Evolutionary conservation across 2,888 invertebrate genomes (phyloP).

Genomic region (Zaprionus lineosus): DNA sequence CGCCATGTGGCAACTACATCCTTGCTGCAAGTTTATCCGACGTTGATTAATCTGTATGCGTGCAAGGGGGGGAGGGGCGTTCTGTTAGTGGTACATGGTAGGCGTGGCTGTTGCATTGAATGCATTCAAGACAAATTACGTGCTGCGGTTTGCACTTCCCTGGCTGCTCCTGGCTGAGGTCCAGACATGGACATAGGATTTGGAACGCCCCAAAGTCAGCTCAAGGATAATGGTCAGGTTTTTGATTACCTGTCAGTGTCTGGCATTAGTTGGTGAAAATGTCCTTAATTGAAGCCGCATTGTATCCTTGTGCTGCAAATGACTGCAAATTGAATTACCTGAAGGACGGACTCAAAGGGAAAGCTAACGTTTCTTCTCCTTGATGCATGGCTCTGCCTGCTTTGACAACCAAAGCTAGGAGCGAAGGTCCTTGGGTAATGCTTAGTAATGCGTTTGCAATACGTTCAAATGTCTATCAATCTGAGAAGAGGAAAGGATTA

Average conservation of each 20-base stretch:
- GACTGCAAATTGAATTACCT: constrained; percentile 35
- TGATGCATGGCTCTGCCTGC: constrained; percentile 2
- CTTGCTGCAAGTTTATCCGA: constrained; percentile 43
- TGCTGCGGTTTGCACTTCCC: constrained; percentile 6
- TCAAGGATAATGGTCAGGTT: neutral
- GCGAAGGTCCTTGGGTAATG: too few relatives aligned
- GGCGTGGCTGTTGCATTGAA: constrained; percentile 4
- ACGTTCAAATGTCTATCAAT: too few relatives aligned
- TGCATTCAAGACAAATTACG: constrained; percentile 4
- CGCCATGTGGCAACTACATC: constrained; percentile 41
- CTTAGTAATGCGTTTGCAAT: too few relatives aligned
- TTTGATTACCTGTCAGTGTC: neutral
- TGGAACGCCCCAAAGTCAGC: too few relatives aligned
- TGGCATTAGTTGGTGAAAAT: neutral
- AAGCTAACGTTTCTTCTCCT: constrained; percentile 6
- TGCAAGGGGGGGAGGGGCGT: neutral
- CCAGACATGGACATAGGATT: neutral
- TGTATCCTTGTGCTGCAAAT: neutral
- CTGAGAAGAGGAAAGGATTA: too few relatives aligned
- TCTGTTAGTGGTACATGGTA: neutral
- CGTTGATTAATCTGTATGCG: constrained; percentile 62
- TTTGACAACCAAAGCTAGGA: constrained; percentile 2
- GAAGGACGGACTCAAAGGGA: constrained; percentile 12
- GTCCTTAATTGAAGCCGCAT: too few relatives aligned
- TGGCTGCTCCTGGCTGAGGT: too few relatives aligned